phyloP scores from a whole-genome alignment of 2,888 invertebrate species.

The Heliothis peltigera region DNA sequence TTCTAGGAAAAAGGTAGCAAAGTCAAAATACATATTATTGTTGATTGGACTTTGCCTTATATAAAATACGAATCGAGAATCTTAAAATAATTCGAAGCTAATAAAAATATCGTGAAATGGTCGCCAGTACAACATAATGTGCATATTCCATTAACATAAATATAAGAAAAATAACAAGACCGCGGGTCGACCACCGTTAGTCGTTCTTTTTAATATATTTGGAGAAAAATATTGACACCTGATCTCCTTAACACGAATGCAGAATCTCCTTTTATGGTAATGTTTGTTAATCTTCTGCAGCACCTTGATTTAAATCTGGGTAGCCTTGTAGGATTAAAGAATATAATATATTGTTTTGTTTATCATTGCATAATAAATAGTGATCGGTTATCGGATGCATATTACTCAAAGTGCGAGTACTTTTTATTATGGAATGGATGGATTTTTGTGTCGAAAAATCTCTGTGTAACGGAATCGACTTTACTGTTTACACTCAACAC shows the following conservation, averaged over 20 bases:
- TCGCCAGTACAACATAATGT: neutral
- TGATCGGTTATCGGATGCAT: no score
- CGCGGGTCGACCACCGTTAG: slow-evolving; percentile 33
- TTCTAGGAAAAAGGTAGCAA: no score
- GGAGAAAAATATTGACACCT: slow-evolving; percentile 30
- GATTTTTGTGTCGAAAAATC: no score
- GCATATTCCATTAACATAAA: slow-evolving; percentile 1
- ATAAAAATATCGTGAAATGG: slow-evolving; percentile 2
- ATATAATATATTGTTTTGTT: neutral
- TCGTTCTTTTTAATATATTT: slow-evolving; percentile 20
- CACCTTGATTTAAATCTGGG: neutral
- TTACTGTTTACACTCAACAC: no score
- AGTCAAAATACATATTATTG: neutral
- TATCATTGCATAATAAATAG: neutral
- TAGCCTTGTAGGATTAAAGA: slow-evolving; percentile 3
- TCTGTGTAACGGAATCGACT: no score
- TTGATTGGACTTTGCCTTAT: neutral
- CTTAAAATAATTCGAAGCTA: neutral
- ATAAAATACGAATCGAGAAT: neutral
- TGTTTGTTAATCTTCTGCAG: slow-evolving; percentile 17
- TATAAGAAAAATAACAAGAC: slow-evolving; percentile 6
- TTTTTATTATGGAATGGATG: no score
- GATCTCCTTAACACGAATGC: slow-evolving; percentile 58
- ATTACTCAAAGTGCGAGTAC: no score
- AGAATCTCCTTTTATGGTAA: slow-evolving; percentile 12